phyloP scores from a whole-genome alignment of 2,797 vertebrate genomes.

The Coranthus polyacanthus region DNA sequence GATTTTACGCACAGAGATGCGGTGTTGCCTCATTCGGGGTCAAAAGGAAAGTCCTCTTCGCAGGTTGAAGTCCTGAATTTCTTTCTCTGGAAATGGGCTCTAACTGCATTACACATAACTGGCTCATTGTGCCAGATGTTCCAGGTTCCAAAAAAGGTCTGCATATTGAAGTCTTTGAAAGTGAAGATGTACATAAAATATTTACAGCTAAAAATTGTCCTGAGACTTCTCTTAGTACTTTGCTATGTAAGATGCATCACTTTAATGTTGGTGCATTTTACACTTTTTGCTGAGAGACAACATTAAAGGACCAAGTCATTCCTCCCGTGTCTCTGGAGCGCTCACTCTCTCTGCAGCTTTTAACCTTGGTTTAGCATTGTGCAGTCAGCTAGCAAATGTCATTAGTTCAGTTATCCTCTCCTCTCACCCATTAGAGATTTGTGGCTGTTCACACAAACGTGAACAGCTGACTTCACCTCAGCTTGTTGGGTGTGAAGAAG shows the following conservation, averaged over 20 bases:
- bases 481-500: constrained; percentile 50
- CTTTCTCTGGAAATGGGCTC: too few relatives aligned
- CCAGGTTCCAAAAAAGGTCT: not conserved
- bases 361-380: constrained; percentile 44
- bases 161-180: not conserved
- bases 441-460: constrained; percentile 39
- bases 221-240: not conserved
- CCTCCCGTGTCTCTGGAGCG: constrained; percentile 1
- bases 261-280: not conserved
- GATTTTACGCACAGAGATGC: too few relatives aligned
- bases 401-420: constrained; percentile 67
- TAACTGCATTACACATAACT: too few relatives aligned
- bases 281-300: not conserved
- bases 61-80: too few relatives aligned
- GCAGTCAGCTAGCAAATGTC: constrained; percentile 59
- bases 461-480: constrained; percentile 47
- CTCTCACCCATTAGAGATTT: constrained; percentile 57
- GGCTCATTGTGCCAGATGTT: not conserved
- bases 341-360: constrained; percentile 10
- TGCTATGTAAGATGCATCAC: not conserved
- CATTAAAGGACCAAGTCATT: constrained; percentile 19
- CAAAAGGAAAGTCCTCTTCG: too few relatives aligned
- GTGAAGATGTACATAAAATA: not conserved
- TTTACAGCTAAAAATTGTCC: not conserved
- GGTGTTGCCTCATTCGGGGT: too few relatives aligned